Base-by-base conservation (phyloP, 2,888 invertebrate genomes). In the Oxyscelio sp. region DNA sequence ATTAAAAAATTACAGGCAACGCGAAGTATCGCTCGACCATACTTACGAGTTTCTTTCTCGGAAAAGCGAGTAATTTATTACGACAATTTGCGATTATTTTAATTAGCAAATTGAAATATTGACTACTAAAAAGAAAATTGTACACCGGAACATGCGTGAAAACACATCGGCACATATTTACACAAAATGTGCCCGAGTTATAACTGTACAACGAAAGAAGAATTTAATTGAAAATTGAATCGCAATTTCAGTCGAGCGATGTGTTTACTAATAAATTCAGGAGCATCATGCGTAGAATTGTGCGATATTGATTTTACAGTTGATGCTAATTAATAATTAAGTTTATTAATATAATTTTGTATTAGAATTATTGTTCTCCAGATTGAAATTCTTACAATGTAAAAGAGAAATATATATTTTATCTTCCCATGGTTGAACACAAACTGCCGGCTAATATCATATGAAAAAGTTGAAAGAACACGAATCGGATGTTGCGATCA, bases 401-500 rank as follows among this genome's bases (percentile, higher is more conserved):
- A 59, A 59, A 9, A 48, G 34, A 61, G 50, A 19, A 52, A 13
- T 6, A 48, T 19, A 22, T 54, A 15, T 45, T 58, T 59, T 17
- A 66, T 22, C 22, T 74, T 40, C 56, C 4, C 58, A 71, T 58
- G 56, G 27, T 19, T 27, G 11, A 59, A 11, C 5, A 31, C 40
- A 31, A 54, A 54, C 27, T 59, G 70, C 45, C 66, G 71, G 45
- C 65, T 50, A 81, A 61, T 74, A 70, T 43, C 61, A 58, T 65
- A 68, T 59, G 71, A 70, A 74, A 78, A 66, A 65, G 70, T 21
- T 40, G 58, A 50, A 61, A 54, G 70, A 83, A 73, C 68, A 73
- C 59, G 68, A 82, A 81, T 85, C 85, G 85, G 81, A 82, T 80
- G 79, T 78, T 80, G 85, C 85, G 85, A 87, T 87, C 90, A 90